Conservation (phyloP, 2,113 vertebrate species). For the Dromiciops gliroides region DNA sequence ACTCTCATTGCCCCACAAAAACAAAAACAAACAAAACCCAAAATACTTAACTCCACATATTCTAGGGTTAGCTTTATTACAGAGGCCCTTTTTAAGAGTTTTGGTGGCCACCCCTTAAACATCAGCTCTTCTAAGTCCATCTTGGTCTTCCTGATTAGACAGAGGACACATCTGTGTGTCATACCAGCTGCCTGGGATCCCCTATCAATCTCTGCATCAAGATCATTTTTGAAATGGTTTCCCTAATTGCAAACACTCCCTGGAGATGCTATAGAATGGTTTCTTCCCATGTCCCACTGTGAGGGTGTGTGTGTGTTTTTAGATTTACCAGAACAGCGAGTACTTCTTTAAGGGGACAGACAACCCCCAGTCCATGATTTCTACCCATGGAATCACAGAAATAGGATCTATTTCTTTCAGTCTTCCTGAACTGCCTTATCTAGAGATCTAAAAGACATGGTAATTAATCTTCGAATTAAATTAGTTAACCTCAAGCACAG, state of each 20-base stretch:
- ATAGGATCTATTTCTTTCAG: not conserved
- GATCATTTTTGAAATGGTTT: not conserved
- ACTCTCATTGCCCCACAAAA: too few species aligned
- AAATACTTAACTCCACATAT: not conserved
- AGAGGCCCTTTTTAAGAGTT: not conserved
- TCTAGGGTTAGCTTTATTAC: not conserved
- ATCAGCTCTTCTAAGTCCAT: not conserved
- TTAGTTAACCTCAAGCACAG: slow-evolving; percentile 63
- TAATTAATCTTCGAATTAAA: slow-evolving; percentile 63
- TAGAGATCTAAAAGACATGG: slow-evolving; percentile 7
- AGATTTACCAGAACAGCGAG: not conserved
- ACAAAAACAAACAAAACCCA: too few species aligned
- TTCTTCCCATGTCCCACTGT: not conserved
- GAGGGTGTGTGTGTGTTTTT: not conserved
- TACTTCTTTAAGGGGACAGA: not conserved
- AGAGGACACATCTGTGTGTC: not conserved
- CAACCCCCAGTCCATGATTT: not conserved
- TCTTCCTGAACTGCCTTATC: not conserved
- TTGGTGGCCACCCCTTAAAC: fast-evolving
- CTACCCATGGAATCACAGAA: not conserved
- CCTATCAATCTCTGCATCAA: not conserved
- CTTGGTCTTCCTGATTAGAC: not conserved
- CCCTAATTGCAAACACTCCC: not conserved
- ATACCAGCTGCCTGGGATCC: not conserved
- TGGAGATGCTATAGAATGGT: not conserved